phyloP scores from a whole-genome alignment of 2,888 invertebrate genomes.

The Parapristionchus giblindavisi region DNA sequence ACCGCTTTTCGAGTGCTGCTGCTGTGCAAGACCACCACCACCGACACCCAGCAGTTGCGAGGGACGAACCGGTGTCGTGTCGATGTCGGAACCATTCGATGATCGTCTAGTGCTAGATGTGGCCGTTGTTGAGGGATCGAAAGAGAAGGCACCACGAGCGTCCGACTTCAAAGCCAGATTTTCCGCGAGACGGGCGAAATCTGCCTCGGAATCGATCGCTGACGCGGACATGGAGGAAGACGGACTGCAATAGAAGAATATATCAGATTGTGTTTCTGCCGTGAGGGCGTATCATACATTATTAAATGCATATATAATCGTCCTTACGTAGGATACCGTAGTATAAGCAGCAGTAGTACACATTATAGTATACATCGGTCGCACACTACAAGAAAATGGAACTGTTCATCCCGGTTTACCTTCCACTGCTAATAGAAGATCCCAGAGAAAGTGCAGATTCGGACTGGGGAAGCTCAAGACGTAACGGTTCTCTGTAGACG shows the following conservation, averaged over 20 bases:
- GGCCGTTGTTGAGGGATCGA: slow-evolving; percentile 6
- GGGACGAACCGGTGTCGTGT: slow-evolving; percentile 38
- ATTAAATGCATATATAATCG: no score
- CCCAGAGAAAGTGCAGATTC: slow-evolving; percentile 61
- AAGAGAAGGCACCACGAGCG: slow-evolving; percentile 41
- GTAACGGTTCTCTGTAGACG: slow-evolving; percentile 90
- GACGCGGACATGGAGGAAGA: slow-evolving; percentile 62
- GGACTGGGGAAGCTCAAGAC: slow-evolving; percentile 81
- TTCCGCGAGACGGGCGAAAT: slow-evolving; percentile 69
- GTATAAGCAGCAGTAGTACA: no score
- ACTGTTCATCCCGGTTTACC: no score
- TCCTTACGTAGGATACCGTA: no score
- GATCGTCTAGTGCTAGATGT: neutral
- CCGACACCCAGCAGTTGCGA: neutral
- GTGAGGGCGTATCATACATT: no score
- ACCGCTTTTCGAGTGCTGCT: neutral
- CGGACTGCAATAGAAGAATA: slow-evolving; percentile 43
- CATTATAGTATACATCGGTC: no score
- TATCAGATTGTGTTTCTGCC: no score
- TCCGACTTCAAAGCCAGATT: slow-evolving; percentile 69
- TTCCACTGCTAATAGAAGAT: slow-evolving; percentile 65
- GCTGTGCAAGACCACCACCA: neutral
- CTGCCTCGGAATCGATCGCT: slow-evolving; percentile 68
- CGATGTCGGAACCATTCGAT: slow-evolving; percentile 16
- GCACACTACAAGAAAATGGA: no score